Percentiles rank a stretch among this genome's conserved stretches.
Conservation (phyloP, 2,113 vertebrate species). For the Gasterosteus nipponicus region DNA sequence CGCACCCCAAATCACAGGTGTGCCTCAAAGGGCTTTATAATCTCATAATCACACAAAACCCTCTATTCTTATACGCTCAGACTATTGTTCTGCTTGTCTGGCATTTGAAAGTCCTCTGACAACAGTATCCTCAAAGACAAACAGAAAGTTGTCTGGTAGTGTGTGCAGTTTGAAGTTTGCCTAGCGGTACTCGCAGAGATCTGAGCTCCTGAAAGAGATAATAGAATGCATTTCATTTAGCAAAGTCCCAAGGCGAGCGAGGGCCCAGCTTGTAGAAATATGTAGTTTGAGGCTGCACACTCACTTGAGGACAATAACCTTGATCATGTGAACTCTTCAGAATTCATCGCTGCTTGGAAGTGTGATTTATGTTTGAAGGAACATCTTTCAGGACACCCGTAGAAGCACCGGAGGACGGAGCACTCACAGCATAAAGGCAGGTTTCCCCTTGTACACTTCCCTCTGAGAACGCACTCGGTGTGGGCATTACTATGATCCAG, state of each 20-base stretch:
- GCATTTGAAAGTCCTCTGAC: slow-evolving; percentile 27
- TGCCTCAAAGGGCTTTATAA: not conserved
- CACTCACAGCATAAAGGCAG: slow-evolving; percentile 47
- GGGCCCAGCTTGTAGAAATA: slow-evolving; percentile 55
- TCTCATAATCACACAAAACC: not conserved
- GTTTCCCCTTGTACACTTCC: slow-evolving; percentile 60
- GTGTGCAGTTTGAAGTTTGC: slow-evolving; percentile 42
- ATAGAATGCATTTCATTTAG: slow-evolving; percentile 66
- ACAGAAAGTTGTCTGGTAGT: slow-evolving; percentile 31
- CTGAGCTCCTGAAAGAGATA: slow-evolving; percentile 61
- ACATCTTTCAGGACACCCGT: slow-evolving; percentile 48
- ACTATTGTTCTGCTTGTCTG: slow-evolving; percentile 19
- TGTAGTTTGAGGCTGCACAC: slow-evolving; percentile 47
- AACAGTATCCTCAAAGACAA: slow-evolving; percentile 40
- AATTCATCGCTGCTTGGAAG: slow-evolving; percentile 57
- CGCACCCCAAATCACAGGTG: not conserved
- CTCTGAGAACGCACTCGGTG: slow-evolving; percentile 47
- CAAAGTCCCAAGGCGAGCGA: slow-evolving; percentile 54
- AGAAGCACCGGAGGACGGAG: slow-evolving; percentile 53
- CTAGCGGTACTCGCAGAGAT: slow-evolving; percentile 47
- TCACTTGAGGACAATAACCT: slow-evolving; percentile 73
- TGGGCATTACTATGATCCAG: slow-evolving; percentile 58
- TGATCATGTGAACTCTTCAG: slow-evolving; percentile 71
- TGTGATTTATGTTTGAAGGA: slow-evolving; percentile 71
- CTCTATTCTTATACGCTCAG: not conserved